These are phyloP conservation scores for Ectropis grisescens DNA, from an alignment of 1,140 invertebrate genomes.

Conservation along the genomic window DNA sequence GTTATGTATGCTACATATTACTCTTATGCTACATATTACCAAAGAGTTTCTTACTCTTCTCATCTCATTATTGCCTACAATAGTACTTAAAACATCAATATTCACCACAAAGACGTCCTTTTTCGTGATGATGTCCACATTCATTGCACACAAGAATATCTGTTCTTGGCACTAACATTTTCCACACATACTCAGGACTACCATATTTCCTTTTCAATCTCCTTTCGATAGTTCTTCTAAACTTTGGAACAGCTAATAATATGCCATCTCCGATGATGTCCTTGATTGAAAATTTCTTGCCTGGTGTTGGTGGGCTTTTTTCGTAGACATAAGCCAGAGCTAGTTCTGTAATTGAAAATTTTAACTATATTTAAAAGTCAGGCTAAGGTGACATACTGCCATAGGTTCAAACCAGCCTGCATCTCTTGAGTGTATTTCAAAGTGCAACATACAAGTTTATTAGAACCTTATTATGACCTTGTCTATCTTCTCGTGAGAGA, in stretches of 20 bases:
- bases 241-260: constrained; percentile 85
- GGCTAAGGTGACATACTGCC: too few species aligned
- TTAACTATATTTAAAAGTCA: too few species aligned
- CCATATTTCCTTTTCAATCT: constrained; percentile 81
- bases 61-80: too few species aligned
- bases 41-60: too few species aligned
- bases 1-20: too few species aligned
- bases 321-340: constrained; percentile 37
- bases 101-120: constrained; percentile 80
- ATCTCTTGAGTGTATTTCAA: too few species aligned
- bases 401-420: too few species aligned
- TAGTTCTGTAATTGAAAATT: constrained; percentile 33
- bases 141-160: constrained; percentile 81
- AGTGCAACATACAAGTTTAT: too few species aligned
- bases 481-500: too few species aligned
- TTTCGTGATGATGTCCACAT: constrained; percentile 87
- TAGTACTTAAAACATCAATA: too few species aligned
- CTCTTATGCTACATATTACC: too few species aligned
- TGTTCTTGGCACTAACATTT: constrained; percentile 78
- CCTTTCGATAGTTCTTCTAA: constrained; percentile 80
- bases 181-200: constrained; percentile 73
- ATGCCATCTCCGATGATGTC: constrained; percentile 81
- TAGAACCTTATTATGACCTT: too few species aligned
- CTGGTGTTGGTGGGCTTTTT: constrained; percentile 8
- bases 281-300: constrained; percentile 65